phyloP scores from a whole-genome alignment of 2,888 invertebrate species.

The Erannis defoliaria region DNA sequence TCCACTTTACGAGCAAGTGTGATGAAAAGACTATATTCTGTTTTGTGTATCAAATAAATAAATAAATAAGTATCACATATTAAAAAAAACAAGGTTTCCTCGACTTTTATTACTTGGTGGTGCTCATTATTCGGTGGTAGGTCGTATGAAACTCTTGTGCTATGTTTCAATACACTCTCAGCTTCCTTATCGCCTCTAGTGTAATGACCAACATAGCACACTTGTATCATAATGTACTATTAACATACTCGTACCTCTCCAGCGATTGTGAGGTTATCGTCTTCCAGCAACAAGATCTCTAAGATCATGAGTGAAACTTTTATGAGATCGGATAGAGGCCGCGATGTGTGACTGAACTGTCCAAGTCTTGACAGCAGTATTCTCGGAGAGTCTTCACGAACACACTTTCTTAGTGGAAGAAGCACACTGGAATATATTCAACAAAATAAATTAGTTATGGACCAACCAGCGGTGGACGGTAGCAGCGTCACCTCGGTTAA shows the following conservation, averaged over 20 bases:
- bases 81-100: no score
- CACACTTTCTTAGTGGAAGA: conserved; percentile 38
- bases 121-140: no score
- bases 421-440: conserved; percentile 33
- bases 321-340: conserved; percentile 27
- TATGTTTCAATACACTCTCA: no score
- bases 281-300: conserved; percentile 81
- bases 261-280: conserved; percentile 77
- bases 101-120: no score
- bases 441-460: conserved; percentile 41
- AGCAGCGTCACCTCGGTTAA: no score
- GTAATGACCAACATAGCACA: neutral
- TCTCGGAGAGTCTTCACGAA: conserved; percentile 36
- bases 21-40: no score
- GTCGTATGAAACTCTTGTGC: no score
- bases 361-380: conserved; percentile 29
- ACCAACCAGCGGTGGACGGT: no score
- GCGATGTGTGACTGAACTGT: conserved; percentile 11
- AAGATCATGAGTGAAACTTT: conserved; percentile 67
- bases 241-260: conserved; percentile 52
- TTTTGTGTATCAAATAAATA: no score
- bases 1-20: no score
- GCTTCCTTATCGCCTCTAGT: no score
- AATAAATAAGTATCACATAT: no score
- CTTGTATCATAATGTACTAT: neutral